Conservation (phyloP, 2,797 vertebrate genomes). For the Bovichtus variegatus region DNA sequence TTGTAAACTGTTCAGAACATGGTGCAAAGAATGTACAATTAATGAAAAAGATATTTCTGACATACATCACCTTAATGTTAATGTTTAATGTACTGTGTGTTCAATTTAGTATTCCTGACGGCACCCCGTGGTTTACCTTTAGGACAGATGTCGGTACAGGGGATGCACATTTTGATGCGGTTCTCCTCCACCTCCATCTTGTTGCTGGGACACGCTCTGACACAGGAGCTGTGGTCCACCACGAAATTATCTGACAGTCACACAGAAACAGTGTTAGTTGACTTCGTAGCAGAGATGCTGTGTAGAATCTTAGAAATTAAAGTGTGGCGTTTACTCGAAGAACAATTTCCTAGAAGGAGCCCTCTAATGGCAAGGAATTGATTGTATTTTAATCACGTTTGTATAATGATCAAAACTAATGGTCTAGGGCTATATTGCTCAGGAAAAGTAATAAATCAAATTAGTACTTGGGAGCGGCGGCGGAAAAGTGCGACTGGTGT, state of each 20-base stretch:
- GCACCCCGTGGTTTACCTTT: slow-evolving; percentile 88
- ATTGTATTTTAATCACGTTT: slow-evolving; percentile 54
- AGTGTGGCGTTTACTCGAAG: not conserved
- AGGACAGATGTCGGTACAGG: slow-evolving; percentile 97
- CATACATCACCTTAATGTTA: too few relatives aligned
- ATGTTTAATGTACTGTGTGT: too few relatives aligned
- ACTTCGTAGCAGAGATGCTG: not conserved
- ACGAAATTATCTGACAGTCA: slow-evolving; percentile 94
- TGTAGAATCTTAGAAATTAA: not conserved
- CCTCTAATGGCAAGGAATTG: slow-evolving; percentile 28
- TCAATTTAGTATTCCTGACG: too few relatives aligned
- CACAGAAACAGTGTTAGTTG: not conserved
- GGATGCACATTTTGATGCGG: slow-evolving; percentile 97
- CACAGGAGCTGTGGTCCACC: slow-evolving; percentile 98
- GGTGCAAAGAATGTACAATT: not conserved
- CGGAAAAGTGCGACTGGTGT: slow-evolving; percentile 23
- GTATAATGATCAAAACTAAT: slow-evolving; percentile 62
- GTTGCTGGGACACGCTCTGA: slow-evolving; percentile 96
- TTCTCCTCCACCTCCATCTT: slow-evolving; percentile 99
- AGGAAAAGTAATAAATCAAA: slow-evolving; percentile 50
- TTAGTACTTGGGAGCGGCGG: slow-evolving; percentile 20
- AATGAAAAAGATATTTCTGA: too few relatives aligned
- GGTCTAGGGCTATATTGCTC: slow-evolving; percentile 24
- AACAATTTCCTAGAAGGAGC: not conserved
- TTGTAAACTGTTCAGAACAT: too few relatives aligned